Evolutionary conservation across 2,888 invertebrate genomes (phyloP), one percentile per base, ranked within the genome.

Genomic region (Tinea trinotella): DNA sequence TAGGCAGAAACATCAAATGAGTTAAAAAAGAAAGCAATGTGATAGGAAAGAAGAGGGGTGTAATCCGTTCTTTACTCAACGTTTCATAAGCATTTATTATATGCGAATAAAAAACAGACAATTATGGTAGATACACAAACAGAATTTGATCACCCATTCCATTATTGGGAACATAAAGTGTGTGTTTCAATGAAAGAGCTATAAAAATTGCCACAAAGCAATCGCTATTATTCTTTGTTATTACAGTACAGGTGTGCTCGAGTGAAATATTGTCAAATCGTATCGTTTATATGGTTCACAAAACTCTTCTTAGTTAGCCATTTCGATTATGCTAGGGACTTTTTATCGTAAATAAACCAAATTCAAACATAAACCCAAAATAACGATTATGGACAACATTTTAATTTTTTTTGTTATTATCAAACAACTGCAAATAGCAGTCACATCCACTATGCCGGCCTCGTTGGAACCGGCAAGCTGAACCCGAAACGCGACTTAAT

Each of bases 191-290:
- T 79, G 76, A 78, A 76, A 74, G 68, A 71, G 66, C 75, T 64
- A 79, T 81, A 81, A 81, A 76, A 81, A 77, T 68, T 68, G 73
- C 65, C 68, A 64, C 72, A 71, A 73, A 75, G 76, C 77, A 75
- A 74, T 76, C 68, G 78, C 77, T 76, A 76, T 81, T 75, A 76
- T 73, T 79, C 76, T 76, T 74, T 71, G 77, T 79, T 80, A 80
- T 80, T 78, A 73, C 76, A 67, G 77, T 77, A 74, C 80, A 82
- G 81, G 82, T 82, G 81, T 75, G 74, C 64, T 71, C 65, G 65
- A 59, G 70, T 80, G 80, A 79, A 79, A 76, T 78, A 81, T 76
- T 61, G 76, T 66, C 66, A 68, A 71, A 72, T 73, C 66, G 74
- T 67, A 71, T 64, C 70, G 75, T 73, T 77, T 76, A 76, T 74